Evolutionary conservation across 30 jellyfish, hydroid and myxozoan species (phyloP).

Genomic region (Aurelia sp.): DNA sequence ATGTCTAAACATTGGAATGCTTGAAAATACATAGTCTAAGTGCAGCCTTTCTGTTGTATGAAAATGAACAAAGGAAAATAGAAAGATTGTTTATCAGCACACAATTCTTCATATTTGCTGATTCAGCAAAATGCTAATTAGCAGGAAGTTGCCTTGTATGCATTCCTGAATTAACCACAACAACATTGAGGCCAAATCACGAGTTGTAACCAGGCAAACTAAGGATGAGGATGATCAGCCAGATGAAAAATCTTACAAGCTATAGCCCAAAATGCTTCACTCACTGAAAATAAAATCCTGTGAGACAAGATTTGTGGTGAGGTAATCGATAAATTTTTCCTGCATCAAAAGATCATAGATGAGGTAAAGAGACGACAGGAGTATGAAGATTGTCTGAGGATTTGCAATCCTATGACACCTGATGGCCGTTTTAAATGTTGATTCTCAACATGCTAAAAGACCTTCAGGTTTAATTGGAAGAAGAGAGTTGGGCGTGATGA

Average conservation of each 20-base stretch:
- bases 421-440: slow-evolving; percentile 23
- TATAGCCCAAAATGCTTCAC: not conserved
- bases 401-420: not conserved
- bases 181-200: too few relatives aligned
- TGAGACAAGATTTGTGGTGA: slow-evolving; percentile 9
- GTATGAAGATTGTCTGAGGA: slow-evolving; percentile 30
- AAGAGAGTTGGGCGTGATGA: slow-evolving; percentile 17
- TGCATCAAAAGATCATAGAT: slow-evolving; percentile 11
- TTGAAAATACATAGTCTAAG: too few relatives aligned
- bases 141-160: too few relatives aligned
- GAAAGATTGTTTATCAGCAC: too few relatives aligned
- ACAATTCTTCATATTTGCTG: too few relatives aligned
- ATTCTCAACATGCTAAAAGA: slow-evolving; percentile 17
- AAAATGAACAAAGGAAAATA: too few relatives aligned
- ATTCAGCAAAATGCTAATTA: too few relatives aligned
- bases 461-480: slow-evolving; percentile 14
- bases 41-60: too few relatives aligned
- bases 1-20: too few relatives aligned
- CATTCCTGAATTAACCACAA: too few relatives aligned
- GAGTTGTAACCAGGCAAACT: too few relatives aligned
- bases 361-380: slow-evolving; percentile 17
- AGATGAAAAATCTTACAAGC: slow-evolving; percentile 23
- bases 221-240: slow-evolving; percentile 36
- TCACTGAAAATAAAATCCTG: not conserved
- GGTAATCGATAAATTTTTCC: slow-evolving; percentile 10